Conservation (phyloP, 1,140 invertebrate species). For the Drosophila ananassae region DNA sequence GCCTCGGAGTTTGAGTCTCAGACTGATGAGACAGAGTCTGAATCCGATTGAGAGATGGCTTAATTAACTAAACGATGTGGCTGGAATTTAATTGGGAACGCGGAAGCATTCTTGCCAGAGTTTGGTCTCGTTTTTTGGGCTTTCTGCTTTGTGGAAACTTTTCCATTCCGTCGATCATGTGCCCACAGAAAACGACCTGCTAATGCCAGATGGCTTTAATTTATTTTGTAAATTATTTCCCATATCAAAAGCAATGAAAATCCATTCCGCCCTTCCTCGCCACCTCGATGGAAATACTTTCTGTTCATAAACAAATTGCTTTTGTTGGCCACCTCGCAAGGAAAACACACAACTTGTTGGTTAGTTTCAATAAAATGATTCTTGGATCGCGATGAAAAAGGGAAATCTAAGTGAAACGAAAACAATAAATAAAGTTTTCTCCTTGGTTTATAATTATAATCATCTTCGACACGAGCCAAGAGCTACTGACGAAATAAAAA, state of each 20-base stretch:
- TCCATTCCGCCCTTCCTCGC: conserved; percentile 11
- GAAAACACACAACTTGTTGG: conserved; percentile 38
- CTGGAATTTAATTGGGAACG: conserved; percentile 74
- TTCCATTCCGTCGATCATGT: conserved; percentile 17
- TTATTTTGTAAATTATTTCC: conserved; percentile 78
- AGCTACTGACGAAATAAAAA: conserved; percentile 9
- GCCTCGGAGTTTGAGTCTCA: conserved; percentile 22
- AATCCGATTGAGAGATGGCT: conserved; percentile 63
- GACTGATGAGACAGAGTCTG: conserved; percentile 17
- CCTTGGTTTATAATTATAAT: conserved; percentile 48
- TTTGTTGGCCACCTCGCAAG: conserved; percentile 28
- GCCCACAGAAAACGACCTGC: conserved; percentile 46
- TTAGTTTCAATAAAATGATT: conserved; percentile 1
- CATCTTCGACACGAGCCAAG: neutral
- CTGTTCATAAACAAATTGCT: conserved; percentile 58
- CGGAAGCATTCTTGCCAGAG: conserved; percentile 47
- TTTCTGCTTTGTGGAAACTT: conserved; percentile 13
- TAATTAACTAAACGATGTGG: conserved; percentile 79
- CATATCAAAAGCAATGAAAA: conserved; percentile 74
- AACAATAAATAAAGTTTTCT: conserved; percentile 48
- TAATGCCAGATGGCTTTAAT: conserved; percentile 77
- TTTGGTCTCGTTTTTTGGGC: conserved; percentile 14
- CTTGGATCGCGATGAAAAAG: conserved; percentile 19
- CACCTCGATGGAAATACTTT: conserved; percentile 26
- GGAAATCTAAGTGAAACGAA: conserved; percentile 24